Conservation (phyloP, 2,888 invertebrate species). For the Dicyrtomina minuta region DNA sequence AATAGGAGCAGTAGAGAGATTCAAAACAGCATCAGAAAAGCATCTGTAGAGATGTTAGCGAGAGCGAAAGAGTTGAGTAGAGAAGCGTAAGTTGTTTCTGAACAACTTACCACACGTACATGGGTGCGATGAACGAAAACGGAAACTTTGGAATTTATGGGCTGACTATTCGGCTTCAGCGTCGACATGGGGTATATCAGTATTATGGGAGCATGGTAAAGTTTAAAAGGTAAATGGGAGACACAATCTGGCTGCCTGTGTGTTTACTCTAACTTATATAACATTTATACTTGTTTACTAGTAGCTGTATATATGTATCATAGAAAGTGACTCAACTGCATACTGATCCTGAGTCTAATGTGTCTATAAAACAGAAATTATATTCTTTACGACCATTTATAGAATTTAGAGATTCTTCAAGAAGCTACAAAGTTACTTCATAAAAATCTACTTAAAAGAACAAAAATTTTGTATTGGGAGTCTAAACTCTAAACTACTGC, state of each 20-base stretch:
- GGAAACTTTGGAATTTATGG: conserved; percentile 19
- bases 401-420: not conserved
- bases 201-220: too few species aligned
- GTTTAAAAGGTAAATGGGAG: not conserved
- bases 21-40: not conserved
- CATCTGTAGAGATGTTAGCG: not conserved
- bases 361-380: not conserved
- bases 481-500: not conserved
- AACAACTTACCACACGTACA: too few species aligned
- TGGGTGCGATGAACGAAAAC: too few species aligned
- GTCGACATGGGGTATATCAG: too few species aligned
- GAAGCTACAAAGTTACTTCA: conserved; percentile 12
- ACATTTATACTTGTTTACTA: too few species aligned
- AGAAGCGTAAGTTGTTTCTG: too few species aligned
- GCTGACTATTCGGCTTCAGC: not conserved
- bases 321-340: too few species aligned
- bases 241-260: not conserved
- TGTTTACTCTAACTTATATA: too few species aligned
- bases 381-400: conserved; percentile 10
- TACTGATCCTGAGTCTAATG: too few species aligned
- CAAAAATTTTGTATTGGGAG: not conserved
- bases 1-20: not conserved
- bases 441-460: conserved; percentile 17
- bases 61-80: too few species aligned
- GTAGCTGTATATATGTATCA: too few species aligned